These are phyloP conservation scores for Trochalopteron elliotii DNA, from an alignment of 2,113 vertebrate species.

Conservation along the genomic window DNA sequence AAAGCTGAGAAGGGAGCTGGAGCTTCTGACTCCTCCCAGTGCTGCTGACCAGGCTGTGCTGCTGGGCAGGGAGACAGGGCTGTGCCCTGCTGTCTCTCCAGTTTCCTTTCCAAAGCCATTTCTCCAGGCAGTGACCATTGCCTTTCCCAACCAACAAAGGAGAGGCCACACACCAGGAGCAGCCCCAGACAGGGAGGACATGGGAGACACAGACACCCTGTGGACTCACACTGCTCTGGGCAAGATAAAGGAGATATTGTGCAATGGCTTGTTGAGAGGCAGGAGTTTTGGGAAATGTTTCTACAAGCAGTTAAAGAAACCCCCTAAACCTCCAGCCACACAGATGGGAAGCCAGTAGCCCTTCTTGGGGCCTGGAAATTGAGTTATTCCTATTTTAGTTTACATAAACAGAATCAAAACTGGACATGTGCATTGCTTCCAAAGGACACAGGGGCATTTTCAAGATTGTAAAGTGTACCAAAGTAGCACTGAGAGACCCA, in stretches of 20 bases:
- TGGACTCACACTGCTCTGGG: not conserved
- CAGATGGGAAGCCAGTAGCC: accelerated
- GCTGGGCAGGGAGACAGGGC: not conserved
- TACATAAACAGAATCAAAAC: not conserved
- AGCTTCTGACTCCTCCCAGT: not conserved
- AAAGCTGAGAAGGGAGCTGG: not conserved
- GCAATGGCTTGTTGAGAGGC: not conserved
- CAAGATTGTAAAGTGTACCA: not conserved
- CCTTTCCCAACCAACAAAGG: not conserved
- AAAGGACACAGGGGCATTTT: not conserved
- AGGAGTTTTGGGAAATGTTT: not conserved
- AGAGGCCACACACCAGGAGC: not conserved
- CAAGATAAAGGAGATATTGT: not conserved
- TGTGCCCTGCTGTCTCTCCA: not conserved
- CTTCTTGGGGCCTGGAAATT: not conserved
- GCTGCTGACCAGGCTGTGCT: not conserved
- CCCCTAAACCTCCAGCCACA: not conserved
- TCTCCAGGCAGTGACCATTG: accelerated
- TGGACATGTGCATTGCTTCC: not conserved
- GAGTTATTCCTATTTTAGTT: not conserved
- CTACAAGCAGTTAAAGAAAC: not conserved
- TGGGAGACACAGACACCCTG: not conserved
- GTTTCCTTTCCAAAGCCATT: not conserved
- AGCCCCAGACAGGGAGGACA: not conserved
- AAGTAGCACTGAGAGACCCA: not conserved